Evolutionary conservation across 1,140 invertebrate species (phyloP).

Genomic region (Nasonia vitripennis): DNA sequence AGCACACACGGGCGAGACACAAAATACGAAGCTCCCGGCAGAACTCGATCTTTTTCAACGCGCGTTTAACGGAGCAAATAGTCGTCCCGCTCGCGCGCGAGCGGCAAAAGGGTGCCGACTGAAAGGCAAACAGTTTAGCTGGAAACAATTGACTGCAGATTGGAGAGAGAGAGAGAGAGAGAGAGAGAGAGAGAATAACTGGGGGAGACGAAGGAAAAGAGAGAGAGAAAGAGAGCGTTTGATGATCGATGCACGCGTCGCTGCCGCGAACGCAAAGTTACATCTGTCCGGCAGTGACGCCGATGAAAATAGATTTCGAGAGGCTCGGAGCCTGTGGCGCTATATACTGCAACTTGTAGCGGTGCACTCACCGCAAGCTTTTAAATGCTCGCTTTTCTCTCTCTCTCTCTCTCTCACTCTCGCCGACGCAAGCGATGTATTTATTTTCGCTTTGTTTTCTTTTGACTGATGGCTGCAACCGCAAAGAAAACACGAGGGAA

Average conservation of each 20-base stretch:
- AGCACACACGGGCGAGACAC: background rate
- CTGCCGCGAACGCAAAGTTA: constrained; percentile 64
- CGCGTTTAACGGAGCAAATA: constrained; percentile 72
- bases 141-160: constrained; percentile 76
- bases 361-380: constrained; percentile 7
- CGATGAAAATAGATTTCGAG: constrained; percentile 70
- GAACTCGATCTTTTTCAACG: constrained; percentile 45
- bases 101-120: constrained; percentile 72
- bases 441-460: background rate
- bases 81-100: constrained; percentile 65
- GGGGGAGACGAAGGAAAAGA: background rate
- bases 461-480: background rate
- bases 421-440: background rate
- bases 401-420: too few species aligned
- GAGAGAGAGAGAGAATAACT: constrained; percentile 36
- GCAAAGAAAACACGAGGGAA: background rate
- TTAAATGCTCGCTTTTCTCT: background rate
- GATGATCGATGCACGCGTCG: constrained; percentile 71
- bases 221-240: constrained; percentile 57
- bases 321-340: constrained; percentile 33
- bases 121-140: constrained; percentile 77
- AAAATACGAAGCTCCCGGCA: constrained; percentile 15
- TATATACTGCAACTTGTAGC: too few species aligned
- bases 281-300: constrained; percentile 60
- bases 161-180: constrained; percentile 68